Percentiles rank a stretch among this genome's conserved stretches.
phyloP scores from a whole-genome alignment of 2,888 invertebrate genomes.

The Cryptocheilus praepositus region DNA sequence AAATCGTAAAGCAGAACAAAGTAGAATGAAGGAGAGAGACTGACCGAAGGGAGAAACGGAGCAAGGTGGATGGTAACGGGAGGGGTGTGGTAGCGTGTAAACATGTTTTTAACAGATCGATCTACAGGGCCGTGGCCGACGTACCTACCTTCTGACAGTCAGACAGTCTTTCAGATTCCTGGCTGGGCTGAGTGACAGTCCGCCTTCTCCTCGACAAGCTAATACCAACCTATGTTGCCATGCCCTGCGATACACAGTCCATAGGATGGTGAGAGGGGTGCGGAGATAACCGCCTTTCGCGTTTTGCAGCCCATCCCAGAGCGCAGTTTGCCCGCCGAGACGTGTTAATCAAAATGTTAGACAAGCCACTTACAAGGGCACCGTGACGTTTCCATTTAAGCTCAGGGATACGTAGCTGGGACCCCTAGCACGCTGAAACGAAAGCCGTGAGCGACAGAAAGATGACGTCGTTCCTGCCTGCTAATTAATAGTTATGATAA shows the following conservation, averaged over 20 bases:
- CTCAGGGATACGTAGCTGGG: conserved; percentile 36
- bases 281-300: conserved; percentile 59
- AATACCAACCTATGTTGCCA: conserved; percentile 70
- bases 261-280: conserved; percentile 7
- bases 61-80: conserved; percentile 29
- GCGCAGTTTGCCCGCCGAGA: conserved; percentile 62
- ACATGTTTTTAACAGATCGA: conserved; percentile 71
- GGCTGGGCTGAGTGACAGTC: conserved; percentile 64
- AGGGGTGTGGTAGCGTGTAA: conserved; percentile 65
- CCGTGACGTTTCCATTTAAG: conserved; percentile 74
- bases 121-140: conserved; percentile 43
- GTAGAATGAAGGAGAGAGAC: conserved; percentile 3
- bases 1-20: conserved; percentile 15
- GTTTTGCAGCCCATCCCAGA: conserved; percentile 38
- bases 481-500: conserved; percentile 59
- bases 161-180: conserved; percentile 56
- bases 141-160: conserved; percentile 50
- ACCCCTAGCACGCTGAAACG: background rate
- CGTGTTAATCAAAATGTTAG: conserved; percentile 75
- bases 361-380: conserved; percentile 74
- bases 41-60: too few species aligned
- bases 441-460: conserved; percentile 46
- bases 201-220: conserved; percentile 70
- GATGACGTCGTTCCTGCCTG: conserved; percentile 45
- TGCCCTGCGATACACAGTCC: conserved; percentile 27